Evolutionary conservation across 2,888 invertebrate species (phyloP), one percentile per base, ranked within the genome.

Genomic region (Petrolisthes cinctipes): DNA sequence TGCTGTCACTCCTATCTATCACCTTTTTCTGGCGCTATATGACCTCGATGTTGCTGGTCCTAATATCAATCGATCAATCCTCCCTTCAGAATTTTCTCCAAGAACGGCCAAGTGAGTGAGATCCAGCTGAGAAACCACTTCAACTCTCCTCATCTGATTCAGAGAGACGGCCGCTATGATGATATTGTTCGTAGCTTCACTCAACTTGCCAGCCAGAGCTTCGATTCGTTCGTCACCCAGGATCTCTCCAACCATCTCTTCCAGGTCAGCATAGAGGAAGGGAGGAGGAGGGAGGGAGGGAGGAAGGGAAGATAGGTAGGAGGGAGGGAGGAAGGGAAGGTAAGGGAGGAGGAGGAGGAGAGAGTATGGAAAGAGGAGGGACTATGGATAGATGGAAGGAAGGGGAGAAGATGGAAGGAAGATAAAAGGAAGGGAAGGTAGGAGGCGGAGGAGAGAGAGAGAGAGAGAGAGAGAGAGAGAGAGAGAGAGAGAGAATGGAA

Each of bases 161-260:
- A 85, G 17, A 14, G 53, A 0, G 73, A 83, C 4, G 75, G 75
- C n/a, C 56, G 51, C 17, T 78, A 83, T 7, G 89, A 86, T 20
- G 80, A 76, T 17, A 73, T 83, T 51, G 73, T 80, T 20, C 54
- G 86, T 11, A 81, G 86, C 75, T 76, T 86, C 23, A n/a, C 86
- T 0, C 89, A 83, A 56, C 80, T 86, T 5, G 80, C 87, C 23
- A 76, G 53, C 7, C 90, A 90, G 81, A 85, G 73, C 17, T 90
- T 90, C 81, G 90, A 90, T 68, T 66, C 83, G 4, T 89, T 89
- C 82, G 88, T 91, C 4, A 86, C 90, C 6, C 82, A 85, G n/a
- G 91, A 91, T 20, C 79, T 91, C 20, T 84, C 86, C 53, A 91
- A 91, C 66, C 91, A 91, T 86, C 89, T 91, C 53, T 91, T 91